phyloP scores from a whole-genome alignment of 1,140 invertebrate species.

The Drosophila watanabei region DNA sequence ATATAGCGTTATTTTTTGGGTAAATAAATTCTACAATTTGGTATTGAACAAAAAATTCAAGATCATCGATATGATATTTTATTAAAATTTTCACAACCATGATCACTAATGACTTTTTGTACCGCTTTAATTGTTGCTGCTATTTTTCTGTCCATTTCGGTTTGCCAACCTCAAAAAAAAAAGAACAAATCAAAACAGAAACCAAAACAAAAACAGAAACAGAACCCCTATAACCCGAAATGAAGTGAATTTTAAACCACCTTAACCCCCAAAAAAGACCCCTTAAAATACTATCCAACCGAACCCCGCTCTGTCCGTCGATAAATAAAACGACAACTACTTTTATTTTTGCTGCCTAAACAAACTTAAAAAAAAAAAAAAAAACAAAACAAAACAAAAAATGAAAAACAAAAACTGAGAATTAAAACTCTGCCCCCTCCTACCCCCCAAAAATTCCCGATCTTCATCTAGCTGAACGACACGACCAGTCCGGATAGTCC shows the following conservation, averaged over 20 bases:
- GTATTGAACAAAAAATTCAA: too few species aligned
- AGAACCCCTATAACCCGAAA: conserved; percentile 26
- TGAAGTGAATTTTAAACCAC: conserved; percentile 30
- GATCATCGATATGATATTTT: too few species aligned
- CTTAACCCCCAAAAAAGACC: conserved; percentile 4
- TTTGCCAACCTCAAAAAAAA: conserved; percentile 15
- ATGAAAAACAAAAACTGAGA: conserved; percentile 37
- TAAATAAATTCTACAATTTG: too few species aligned
- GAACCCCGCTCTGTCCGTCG: conserved; percentile 12
- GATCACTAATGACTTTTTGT: neutral
- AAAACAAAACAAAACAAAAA: conserved; percentile 24
- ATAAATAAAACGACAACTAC: conserved; percentile 18
- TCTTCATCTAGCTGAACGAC: conserved; percentile 80
- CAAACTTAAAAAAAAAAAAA: conserved; percentile 18
- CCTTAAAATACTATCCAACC: conserved; percentile 7
- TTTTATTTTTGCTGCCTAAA: conserved; percentile 40
- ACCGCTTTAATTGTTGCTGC: conserved; percentile 33
- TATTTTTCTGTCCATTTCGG: conserved; percentile 23
- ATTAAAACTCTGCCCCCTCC: conserved; percentile 50
- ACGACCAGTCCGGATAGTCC: conserved; percentile 83
- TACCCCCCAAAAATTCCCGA: conserved; percentile 44
- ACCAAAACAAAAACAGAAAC: conserved; percentile 33
- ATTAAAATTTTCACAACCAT: too few species aligned
- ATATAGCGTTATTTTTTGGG: too few species aligned
- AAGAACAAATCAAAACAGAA: conserved; percentile 31